Conservation (phyloP, 2,797 vertebrate species). For the Cheirogaleus major region DNA sequence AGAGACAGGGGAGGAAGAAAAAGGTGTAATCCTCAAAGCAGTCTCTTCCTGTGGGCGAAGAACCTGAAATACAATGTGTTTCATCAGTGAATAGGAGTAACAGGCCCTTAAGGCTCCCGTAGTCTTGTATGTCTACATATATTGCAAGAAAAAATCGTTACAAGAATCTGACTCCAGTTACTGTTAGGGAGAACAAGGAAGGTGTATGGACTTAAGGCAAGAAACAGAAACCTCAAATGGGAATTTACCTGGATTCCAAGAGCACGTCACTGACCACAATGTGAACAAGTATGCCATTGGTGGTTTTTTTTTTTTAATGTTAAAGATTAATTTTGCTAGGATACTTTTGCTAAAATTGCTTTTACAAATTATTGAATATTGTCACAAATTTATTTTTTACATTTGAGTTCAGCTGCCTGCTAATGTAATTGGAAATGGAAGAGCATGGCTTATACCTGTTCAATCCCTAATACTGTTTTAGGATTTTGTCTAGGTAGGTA, state of each 20-base stretch:
- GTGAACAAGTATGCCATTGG: neutral
- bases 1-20: rapidly evolving
- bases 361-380: neutral
- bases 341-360: neutral
- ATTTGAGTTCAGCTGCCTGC: neutral
- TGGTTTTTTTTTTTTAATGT: neutral
- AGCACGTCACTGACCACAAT: neutral
- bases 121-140: neutral
- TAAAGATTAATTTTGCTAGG: neutral
- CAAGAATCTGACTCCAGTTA: neutral
- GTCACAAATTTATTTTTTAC: neutral
- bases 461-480: neutral
- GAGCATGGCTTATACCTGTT: neutral
- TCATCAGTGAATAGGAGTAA: neutral
- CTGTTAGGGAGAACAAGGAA: neutral
- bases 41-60: neutral
- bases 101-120: neutral
- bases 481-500: neutral
- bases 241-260: neutral
- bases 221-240: neutral
- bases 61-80: neutral
- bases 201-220: neutral
- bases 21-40: neutral
- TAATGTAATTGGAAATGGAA: neutral
- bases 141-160: neutral